Evolutionary conservation across 1,140 invertebrate genomes (phyloP).

Genomic region (Manduca sexta): DNA sequence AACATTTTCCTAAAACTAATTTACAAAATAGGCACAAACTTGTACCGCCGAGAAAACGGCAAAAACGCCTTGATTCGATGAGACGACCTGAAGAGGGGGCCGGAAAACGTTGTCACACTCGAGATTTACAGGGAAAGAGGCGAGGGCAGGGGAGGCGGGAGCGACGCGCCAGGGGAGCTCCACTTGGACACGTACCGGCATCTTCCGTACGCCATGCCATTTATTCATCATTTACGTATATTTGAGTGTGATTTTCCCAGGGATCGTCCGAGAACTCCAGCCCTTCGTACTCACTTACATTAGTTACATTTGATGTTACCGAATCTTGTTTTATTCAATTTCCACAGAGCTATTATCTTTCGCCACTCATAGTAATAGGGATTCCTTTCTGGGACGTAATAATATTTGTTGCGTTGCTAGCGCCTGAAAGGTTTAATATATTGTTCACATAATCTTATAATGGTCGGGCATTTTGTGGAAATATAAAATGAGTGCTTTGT

Average conservation of each 20-base stretch:
- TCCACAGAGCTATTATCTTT: constrained; percentile 53
- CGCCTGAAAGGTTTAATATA: constrained; percentile 24
- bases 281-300: constrained; percentile 51
- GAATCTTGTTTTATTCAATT: constrained; percentile 60
- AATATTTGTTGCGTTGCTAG: constrained; percentile 36
- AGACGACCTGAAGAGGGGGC: constrained; percentile 27
- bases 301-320: constrained; percentile 50
- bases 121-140: constrained; percentile 50
- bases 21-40: too few species aligned
- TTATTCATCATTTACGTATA: constrained; percentile 60
- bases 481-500: too few species aligned
- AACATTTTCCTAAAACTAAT: too few species aligned
- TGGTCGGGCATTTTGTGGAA: background rate
- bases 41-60: constrained; percentile 23
- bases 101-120: constrained; percentile 50
- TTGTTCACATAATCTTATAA: constrained; percentile 7
- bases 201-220: constrained; percentile 25
- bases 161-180: constrained; percentile 18
- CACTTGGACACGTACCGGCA: constrained; percentile 57
- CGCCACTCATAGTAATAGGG: constrained; percentile 45
- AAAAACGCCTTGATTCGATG: constrained; percentile 35
- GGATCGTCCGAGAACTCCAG: constrained; percentile 38
- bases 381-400: constrained; percentile 37
- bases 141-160: constrained; percentile 18
- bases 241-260: constrained; percentile 64